Percentiles rank a stretch among this genome's conserved stretches.
phyloP scores from a whole-genome alignment of 1,140 invertebrate genomes.

The Nilaparvata lugens region DNA sequence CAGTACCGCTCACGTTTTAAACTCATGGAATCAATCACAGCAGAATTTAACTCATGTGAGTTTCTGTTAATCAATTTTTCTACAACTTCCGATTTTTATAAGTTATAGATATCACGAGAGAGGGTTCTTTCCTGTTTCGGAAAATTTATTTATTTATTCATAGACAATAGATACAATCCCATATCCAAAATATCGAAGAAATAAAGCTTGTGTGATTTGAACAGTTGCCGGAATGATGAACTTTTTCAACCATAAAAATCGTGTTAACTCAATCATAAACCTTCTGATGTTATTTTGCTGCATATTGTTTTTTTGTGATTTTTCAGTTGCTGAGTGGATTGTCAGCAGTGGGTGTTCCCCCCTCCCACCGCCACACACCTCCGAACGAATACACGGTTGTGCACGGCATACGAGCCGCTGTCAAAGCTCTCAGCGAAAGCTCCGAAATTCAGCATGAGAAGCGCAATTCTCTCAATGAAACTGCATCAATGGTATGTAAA shows the following conservation, averaged over 20 bases:
- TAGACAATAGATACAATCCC: too few species aligned
- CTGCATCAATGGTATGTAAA: slow-evolving; percentile 36
- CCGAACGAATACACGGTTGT: slow-evolving; percentile 57
- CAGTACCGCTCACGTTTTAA: slow-evolving; percentile 64
- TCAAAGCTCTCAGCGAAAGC: slow-evolving; percentile 73
- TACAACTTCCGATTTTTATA: neutral
- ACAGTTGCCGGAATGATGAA: too few species aligned
- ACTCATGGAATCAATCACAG: slow-evolving; percentile 67
- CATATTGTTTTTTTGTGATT: slow-evolving; percentile 13
- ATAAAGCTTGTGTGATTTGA: too few species aligned
- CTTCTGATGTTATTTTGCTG: neutral
- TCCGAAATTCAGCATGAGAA: slow-evolving; percentile 60
- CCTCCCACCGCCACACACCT: slow-evolving; percentile 36
- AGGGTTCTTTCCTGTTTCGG: too few species aligned
- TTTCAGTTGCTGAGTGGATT: slow-evolving; percentile 57
- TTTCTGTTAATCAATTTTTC: neutral
- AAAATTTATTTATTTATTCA: too few species aligned
- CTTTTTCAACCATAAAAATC: too few species aligned
- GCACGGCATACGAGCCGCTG: slow-evolving; percentile 75
- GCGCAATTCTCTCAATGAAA: slow-evolving; percentile 45
- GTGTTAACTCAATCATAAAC: neutral
- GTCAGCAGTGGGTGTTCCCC: slow-evolving; percentile 59
- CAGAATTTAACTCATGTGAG: slow-evolving; percentile 76
- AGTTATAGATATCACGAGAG: too few species aligned
- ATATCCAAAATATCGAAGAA: too few species aligned